Percentiles rank a stretch among this genome's conserved stretches.
phyloP scores from a whole-genome alignment of 2,888 invertebrate genomes.

The Aphelenchoides bicaudatus region DNA sequence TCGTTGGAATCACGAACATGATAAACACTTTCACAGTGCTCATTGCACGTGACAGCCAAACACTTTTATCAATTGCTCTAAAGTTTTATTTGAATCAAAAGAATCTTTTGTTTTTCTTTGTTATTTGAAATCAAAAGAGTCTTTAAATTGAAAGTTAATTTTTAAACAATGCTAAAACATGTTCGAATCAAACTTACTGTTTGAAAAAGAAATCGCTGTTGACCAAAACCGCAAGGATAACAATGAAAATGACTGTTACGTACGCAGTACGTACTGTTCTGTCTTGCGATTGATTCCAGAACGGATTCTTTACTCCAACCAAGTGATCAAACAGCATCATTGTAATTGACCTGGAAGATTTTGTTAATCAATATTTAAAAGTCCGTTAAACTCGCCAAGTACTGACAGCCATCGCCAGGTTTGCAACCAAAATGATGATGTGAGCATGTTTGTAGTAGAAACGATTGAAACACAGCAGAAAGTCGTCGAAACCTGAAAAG shows the following conservation, averaged over 20 bases:
- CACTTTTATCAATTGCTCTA: too few relatives aligned
- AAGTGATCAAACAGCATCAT: conserved; percentile 14
- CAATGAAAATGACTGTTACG: background rate
- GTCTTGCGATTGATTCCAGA: background rate
- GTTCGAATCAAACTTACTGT: too few relatives aligned
- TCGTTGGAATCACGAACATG: conserved; percentile 2
- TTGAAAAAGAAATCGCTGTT: background rate
- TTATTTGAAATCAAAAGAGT: too few relatives aligned
- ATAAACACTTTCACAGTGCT: background rate
- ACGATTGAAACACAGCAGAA: too few relatives aligned
- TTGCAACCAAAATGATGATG: background rate
- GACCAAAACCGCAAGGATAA: background rate
- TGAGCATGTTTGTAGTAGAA: too few relatives aligned
- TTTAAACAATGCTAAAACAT: too few relatives aligned
- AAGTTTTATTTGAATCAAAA: too few relatives aligned
- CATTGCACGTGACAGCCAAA: too few relatives aligned
- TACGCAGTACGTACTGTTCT: background rate
- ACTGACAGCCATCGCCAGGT: background rate
- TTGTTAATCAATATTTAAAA: background rate
- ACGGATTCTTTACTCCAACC: background rate
- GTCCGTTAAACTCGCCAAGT: background rate
- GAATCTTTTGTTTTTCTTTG: too few relatives aligned
- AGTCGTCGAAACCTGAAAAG: too few relatives aligned
- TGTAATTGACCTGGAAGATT: background rate
- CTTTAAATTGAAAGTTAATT: too few relatives aligned